Base-by-base conservation (phyloP, 1,140 invertebrate species). In the Whitmania pigra region DNA sequence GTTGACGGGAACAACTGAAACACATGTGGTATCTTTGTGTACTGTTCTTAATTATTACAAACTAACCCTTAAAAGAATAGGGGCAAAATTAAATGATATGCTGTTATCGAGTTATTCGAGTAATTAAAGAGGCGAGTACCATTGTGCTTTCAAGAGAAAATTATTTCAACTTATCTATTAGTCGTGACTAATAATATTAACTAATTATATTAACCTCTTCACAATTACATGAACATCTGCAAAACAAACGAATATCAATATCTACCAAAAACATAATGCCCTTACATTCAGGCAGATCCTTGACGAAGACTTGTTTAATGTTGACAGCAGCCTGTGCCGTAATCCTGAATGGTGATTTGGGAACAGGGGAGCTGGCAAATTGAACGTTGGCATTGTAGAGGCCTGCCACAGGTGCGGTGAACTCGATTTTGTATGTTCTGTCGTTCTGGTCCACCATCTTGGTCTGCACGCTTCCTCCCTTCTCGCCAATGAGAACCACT, bases 381-480 rank as follows among this genome's bases (percentile, higher is more conserved):
- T 85, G 70, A 22, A 77, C 69, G 36, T 75, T 87, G 7, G 90
- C 87, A 18, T 85, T 86, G 77, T 91, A 88, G 53, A 82, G 84
- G 29, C 69, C 69, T 49, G 49, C 69, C 18, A 49, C 49, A 7
- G 69, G 22, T 0, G 43, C 69, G n/a, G 69, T 70, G 43, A 70
- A 70, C 53, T 70, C 69, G 22, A 70, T 75, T 17, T 73, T 79
- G 76, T 90, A 92, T 0, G 89, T 90, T 54, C 87, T 88, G 81
- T 93, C 89, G 60, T 89, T 86, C 78, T 92, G 90, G 77, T 92
- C 89, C 27, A 86, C 87, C 11, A 92, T 83, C 36, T 87, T 85
- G 57, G 90, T 84, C 2, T 90, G 89, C 20, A 93, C 84, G 75
- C 89, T 81, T 55, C 80, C 84, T 11, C 87, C 88, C 54, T 89